These are phyloP conservation scores for Pseudanteris insignis DNA, from an alignment of 2,888 invertebrate species.

Conservation along the genomic window DNA sequence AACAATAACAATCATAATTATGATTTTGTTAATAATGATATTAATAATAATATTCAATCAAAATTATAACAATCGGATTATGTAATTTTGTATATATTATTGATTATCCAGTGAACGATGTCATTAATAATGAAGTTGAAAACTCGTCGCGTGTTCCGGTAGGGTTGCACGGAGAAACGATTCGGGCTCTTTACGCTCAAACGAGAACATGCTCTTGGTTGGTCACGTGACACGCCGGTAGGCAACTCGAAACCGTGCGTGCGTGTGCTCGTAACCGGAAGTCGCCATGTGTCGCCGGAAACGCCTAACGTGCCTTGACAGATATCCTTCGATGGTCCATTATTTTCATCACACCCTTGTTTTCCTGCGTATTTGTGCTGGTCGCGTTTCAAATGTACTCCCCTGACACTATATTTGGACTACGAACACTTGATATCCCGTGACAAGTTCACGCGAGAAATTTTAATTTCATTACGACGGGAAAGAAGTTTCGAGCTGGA, in stretches of 20 bases:
- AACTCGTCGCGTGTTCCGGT: no score
- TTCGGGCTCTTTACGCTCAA: no score
- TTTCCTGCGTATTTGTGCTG: slow-evolving; percentile 34
- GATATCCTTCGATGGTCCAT: slow-evolving; percentile 45
- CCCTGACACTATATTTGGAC: slow-evolving; percentile 30
- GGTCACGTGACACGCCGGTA: slow-evolving; percentile 25
- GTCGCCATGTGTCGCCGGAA: slow-evolving; percentile 55
- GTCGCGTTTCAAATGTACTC: slow-evolving; percentile 23
- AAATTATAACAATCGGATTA: no score
- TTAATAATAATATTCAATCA: no score
- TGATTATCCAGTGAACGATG: no score
- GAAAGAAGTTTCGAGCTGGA: not conserved
- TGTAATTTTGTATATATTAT: no score
- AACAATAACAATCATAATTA: no score
- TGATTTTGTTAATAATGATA: no score
- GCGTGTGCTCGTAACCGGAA: slow-evolving; percentile 50
- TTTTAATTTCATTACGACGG: slow-evolving; percentile 9
- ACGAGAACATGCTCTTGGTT: slow-evolving; percentile 14
- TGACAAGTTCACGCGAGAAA: slow-evolving; percentile 28
- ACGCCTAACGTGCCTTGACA: slow-evolving; percentile 38
- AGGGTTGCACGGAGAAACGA: no score
- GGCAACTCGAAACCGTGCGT: slow-evolving; percentile 41
- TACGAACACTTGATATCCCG: slow-evolving; percentile 31
- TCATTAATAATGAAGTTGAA: no score
- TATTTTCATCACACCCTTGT: slow-evolving; percentile 45